phyloP scores from a whole-genome alignment of 1,140 invertebrate species.

The Leptopilina boulardi region DNA sequence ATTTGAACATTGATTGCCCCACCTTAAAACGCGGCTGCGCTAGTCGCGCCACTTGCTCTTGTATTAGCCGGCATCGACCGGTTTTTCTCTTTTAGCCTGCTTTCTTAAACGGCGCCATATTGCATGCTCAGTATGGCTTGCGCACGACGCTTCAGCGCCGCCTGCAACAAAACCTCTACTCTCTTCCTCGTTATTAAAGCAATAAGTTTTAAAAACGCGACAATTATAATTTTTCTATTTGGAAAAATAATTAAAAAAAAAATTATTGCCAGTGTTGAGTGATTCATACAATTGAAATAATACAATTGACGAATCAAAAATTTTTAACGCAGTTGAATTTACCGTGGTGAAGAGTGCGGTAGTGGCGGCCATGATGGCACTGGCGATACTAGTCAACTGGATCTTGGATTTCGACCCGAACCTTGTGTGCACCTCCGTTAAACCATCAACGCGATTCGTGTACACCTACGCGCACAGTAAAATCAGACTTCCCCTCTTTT shows the following conservation, averaged over 20 bases:
- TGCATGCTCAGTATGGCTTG: constrained; percentile 56
- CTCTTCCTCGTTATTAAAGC: constrained; percentile 16
- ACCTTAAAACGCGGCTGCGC: constrained; percentile 50
- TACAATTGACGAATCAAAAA: neutral
- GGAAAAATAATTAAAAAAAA: constrained; percentile 28
- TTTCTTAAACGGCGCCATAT: constrained; percentile 59
- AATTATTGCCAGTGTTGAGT: constrained; percentile 13
- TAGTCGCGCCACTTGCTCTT: constrained; percentile 49
- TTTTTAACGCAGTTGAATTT: neutral
- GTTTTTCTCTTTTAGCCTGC: constrained; percentile 46
- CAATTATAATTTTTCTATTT: constrained; percentile 45
- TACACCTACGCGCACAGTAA: constrained; percentile 2
- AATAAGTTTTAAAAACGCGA: constrained; percentile 34
- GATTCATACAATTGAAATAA: neutral
- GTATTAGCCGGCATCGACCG: constrained; percentile 58
- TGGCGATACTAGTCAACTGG: constrained; percentile 40
- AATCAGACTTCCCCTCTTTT: neutral
- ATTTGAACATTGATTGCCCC: constrained; percentile 56
- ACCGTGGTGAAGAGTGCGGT: constrained; percentile 32
- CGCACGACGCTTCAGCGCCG: constrained; percentile 54
- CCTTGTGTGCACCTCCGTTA: neutral
- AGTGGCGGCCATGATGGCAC: constrained; percentile 56
- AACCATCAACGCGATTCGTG: constrained; percentile 11
- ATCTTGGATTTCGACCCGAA: constrained; percentile 17
- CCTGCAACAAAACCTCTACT: constrained; percentile 34